These are phyloP conservation scores for Synanceia verrucosa DNA, from an alignment of 2,797 vertebrate species.

Conservation along the genomic window DNA sequence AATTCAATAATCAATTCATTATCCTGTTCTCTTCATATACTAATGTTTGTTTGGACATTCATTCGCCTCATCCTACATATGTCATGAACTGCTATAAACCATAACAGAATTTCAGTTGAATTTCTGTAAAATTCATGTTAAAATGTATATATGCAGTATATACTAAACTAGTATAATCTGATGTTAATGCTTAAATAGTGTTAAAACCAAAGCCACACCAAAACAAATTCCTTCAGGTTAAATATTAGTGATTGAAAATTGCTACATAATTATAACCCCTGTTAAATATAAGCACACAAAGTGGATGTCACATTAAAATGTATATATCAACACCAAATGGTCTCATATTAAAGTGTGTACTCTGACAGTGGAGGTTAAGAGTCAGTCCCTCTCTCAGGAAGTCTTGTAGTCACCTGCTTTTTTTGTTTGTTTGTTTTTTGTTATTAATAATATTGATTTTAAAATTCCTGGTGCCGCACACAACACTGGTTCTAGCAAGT, in stretches of 20 bases:
- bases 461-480: not conserved
- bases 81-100: not conserved
- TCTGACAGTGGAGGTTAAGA: constrained; percentile 71
- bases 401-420: constrained; percentile 73
- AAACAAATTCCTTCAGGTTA: constrained; percentile 46
- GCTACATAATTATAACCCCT: constrained; percentile 29
- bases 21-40: not conserved
- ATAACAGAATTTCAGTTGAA: not conserved
- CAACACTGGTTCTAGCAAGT: not conserved
- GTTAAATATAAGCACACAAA: constrained; percentile 67
- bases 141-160: not conserved
- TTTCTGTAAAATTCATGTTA: not conserved
- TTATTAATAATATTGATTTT: not conserved
- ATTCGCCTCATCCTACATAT: not conserved
- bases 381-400: constrained; percentile 60
- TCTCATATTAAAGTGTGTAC: constrained; percentile 61
- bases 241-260: constrained; percentile 46
- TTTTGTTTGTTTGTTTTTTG: constrained; percentile 1
- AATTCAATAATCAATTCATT: constrained; percentile 1
- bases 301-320: constrained; percentile 59
- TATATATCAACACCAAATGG: constrained; percentile 64
- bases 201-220: constrained; percentile 48
- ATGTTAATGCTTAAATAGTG: constrained; percentile 8
- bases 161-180: constrained; percentile 1
- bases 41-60: not conserved